These are phyloP conservation scores for Himalopsyche japonica DNA, from an alignment of 2,888 invertebrate species.

Conservation along the genomic window DNA sequence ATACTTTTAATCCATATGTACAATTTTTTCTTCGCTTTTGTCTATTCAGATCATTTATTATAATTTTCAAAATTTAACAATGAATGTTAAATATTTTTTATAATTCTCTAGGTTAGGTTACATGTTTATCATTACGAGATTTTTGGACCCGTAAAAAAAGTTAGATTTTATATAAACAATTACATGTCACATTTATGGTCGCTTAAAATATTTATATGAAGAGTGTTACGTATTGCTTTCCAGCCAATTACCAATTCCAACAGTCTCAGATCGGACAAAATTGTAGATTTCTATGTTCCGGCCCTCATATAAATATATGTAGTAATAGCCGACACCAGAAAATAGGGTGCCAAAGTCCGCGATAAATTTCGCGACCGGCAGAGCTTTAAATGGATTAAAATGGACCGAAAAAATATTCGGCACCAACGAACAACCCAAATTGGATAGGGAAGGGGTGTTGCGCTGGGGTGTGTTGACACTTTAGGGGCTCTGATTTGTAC, in stretches of 20 bases:
- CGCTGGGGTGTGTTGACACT: background rate
- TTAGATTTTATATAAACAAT: no score
- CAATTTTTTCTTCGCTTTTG: no score
- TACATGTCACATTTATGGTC: no score
- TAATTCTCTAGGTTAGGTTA: no score
- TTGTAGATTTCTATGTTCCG: background rate
- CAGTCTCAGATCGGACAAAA: background rate
- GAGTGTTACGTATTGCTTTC: no score
- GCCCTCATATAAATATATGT: background rate
- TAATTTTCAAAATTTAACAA: no score
- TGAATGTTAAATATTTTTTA: no score
- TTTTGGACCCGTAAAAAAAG: no score
- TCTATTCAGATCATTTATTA: no score
- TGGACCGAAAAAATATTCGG: conserved; percentile 30
- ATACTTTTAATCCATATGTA: no score
- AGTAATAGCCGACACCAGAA: conserved; percentile 4
- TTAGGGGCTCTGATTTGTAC: background rate
- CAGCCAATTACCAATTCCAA: background rate
- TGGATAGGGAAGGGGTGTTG: background rate
- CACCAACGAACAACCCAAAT: conserved; percentile 4
- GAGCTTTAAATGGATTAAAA: conserved; percentile 38
- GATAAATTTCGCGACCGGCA: conserved; percentile 34
- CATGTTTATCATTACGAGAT: no score
- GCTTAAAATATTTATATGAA: no score
- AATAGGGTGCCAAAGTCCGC: conserved; percentile 38